Evolutionary conservation across 2,113 vertebrate genomes (phyloP).

Genomic region (Coptodon bakossiorum): DNA sequence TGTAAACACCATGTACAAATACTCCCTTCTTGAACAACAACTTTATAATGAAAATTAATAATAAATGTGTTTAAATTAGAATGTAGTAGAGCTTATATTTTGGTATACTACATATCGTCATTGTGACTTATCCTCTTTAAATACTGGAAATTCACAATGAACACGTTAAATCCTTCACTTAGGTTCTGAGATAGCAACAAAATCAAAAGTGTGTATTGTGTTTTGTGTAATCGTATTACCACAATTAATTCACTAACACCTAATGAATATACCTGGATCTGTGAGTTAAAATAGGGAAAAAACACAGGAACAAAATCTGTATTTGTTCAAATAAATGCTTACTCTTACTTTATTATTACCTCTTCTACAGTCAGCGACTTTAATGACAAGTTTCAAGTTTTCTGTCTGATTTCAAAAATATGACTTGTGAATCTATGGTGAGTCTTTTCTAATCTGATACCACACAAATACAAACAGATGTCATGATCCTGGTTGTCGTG

Average conservation of each 20-base stretch:
- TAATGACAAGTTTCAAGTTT: not conserved
- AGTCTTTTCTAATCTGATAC: not conserved
- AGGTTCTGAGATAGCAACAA: not conserved
- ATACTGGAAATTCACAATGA: not conserved
- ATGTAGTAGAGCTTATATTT: not conserved
- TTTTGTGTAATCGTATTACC: not conserved
- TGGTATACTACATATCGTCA: rapidly evolving
- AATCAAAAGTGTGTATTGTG: not conserved
- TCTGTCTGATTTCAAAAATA: not conserved
- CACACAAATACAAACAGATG: not conserved
- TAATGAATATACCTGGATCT: not conserved
- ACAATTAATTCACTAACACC: not conserved
- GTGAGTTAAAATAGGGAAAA: not conserved
- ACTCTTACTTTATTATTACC: not conserved
- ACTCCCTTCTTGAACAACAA: not conserved
- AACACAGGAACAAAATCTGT: not conserved
- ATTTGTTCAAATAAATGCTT: not conserved
- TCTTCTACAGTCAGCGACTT: not conserved
- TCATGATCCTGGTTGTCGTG: not conserved
- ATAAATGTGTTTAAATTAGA: not conserved
- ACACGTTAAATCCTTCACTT: not conserved
- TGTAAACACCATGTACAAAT: not conserved
- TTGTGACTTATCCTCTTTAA: not conserved
- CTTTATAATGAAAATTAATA: not conserved
- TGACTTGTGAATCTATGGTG: not conserved